Evolutionary conservation across 1,140 invertebrate genomes (phyloP), one percentile per base, ranked within the genome.

Genomic region (Diachasma alloeum): DNA sequence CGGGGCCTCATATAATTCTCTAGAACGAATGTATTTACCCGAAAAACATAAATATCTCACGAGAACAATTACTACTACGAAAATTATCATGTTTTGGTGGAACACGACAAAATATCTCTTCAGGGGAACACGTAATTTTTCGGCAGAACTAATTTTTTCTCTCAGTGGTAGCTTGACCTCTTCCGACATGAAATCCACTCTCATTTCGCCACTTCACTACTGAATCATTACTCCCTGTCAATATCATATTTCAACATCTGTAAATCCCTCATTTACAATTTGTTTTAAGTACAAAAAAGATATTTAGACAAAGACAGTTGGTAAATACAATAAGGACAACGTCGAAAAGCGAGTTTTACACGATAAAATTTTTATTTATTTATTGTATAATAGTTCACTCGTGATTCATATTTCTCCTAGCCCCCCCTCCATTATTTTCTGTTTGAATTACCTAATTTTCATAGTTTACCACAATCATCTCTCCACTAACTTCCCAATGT

Each of bases 281-380:
- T 68, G 10, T 68, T 68, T 10, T 37, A 39, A 79, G 78, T 79
- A 79, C 72, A 77, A 79, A 78, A 75, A 79, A 77, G 75, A 79
- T 75, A 77, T 74, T 68, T 72, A 77, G 78, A 79, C 71, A 79
- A 77, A 74, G 46, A 76, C n/a, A 26, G 66, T 68, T 75, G 53
- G 56, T 73, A 74, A 79, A 75, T 79, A 72, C 42, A 77, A 76
- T 76, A 77, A 79, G 78, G 78, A 79, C 74, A 76, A 79, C 75
- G 75, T 79, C 75, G 56, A 79, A 77, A 77, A 79, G 75, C 78
- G 53, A 76, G 48, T 75, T 72, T 72, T 53, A 75, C 74, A 79
- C 71, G 76, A 77, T 77, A 68, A 75, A 77, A 68, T 79, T 75
- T 75, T 70, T 77, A 79, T 63, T 77, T 70, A 68, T 68, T 63